Percentiles rank a stretch among this genome's conserved stretches.
These are phyloP conservation scores for Andricus grossulariae DNA, from an alignment of 1,140 invertebrate species.

Conservation along the genomic window DNA sequence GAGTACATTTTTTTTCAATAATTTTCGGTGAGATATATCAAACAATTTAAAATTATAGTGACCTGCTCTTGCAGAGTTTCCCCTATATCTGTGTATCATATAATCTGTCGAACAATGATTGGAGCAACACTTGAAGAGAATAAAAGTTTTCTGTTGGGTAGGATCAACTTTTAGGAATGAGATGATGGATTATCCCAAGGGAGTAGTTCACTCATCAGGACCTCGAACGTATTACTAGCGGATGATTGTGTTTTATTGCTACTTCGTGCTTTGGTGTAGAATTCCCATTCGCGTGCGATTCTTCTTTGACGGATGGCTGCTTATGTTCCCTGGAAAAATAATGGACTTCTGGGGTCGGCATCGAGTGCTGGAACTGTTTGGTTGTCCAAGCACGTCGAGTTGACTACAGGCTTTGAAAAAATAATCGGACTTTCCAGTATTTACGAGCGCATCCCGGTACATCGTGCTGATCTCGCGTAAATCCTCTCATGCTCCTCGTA, in stretches of 20 bases:
- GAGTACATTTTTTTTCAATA: too few species aligned
- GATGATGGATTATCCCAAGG: constrained; percentile 11
- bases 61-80: too few species aligned
- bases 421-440: constrained; percentile 62
- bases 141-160: background rate
- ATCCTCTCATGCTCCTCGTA: constrained; percentile 50
- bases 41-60: too few species aligned
- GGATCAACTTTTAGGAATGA: background rate
- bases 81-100: too few species aligned
- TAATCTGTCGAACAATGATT: background rate
- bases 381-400: constrained; percentile 50
- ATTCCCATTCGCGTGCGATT: constrained; percentile 49
- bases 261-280: constrained; percentile 29
- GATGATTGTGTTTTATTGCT: constrained; percentile 64
- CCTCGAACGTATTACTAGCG: constrained; percentile 8
- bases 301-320: constrained; percentile 54
- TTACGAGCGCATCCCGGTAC: constrained; percentile 55
- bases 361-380: constrained; percentile 46
- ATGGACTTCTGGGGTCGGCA: constrained; percentile 39
- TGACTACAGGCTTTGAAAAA: constrained; percentile 55
- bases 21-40: too few species aligned
- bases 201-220: constrained; percentile 19
- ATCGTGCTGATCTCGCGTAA: constrained; percentile 53
- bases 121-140: background rate
- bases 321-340: constrained; percentile 55